Percentiles rank a stretch among this genome's conserved stretches.
Conservation (phyloP, 2,113 vertebrate species). For the Circaetus gallicus region DNA sequence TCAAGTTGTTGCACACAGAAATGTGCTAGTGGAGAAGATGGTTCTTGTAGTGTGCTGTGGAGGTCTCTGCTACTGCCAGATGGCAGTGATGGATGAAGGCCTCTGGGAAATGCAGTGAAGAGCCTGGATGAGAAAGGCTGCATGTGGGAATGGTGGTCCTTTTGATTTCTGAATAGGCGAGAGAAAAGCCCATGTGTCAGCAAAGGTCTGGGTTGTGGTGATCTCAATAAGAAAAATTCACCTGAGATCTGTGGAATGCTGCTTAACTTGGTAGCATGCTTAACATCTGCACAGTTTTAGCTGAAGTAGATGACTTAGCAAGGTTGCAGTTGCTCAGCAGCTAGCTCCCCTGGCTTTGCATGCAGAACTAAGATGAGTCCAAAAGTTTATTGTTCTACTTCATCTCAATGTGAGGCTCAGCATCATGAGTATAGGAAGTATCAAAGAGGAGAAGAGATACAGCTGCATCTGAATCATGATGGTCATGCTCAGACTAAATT, state of each 20-base stretch:
- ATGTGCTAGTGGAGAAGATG: background rate
- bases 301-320: background rate
- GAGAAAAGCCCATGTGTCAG: background rate
- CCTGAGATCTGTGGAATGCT: background rate
- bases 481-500: background rate
- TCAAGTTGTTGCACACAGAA: background rate
- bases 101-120: background rate
- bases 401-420: background rate
- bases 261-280: background rate
- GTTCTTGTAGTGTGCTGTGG: background rate
- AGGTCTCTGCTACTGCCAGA: background rate
- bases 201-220: background rate
- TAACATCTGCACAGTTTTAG: background rate
- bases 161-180: background rate
- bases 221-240: background rate
- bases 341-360: background rate
- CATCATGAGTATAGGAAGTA: background rate
- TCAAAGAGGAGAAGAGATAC: background rate
- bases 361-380: background rate
- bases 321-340: background rate
- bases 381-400: background rate
- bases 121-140: background rate
- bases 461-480: background rate
- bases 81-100: background rate
- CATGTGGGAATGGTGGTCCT: background rate